phyloP scores from a whole-genome alignment of 2,888 invertebrate genomes.

The Synergus japonicus region DNA sequence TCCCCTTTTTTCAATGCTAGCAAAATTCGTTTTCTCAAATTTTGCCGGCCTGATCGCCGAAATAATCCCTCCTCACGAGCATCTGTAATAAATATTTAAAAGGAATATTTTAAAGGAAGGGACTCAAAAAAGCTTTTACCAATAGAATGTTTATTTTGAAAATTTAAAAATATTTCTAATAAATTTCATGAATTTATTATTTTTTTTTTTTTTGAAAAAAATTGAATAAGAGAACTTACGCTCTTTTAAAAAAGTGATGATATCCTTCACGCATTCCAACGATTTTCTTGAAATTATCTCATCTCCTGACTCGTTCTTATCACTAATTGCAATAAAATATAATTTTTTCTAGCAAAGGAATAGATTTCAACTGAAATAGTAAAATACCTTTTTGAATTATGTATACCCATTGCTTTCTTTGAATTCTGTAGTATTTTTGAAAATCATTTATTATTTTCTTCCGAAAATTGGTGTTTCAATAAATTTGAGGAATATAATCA shows the following conservation, averaged over 20 bases:
- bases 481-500: not conserved
- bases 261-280: conserved; percentile 74
- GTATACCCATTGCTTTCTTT: conserved; percentile 28
- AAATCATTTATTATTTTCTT: not conserved
- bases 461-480: not conserved
- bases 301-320: conserved; percentile 47
- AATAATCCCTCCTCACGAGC: conserved; percentile 69
- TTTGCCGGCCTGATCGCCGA: conserved; percentile 62
- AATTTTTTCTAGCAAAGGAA: not conserved
- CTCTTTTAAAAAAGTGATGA: conserved; percentile 74
- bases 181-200: no score
- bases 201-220: not conserved
- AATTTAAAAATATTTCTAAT: no score
- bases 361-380: not conserved
- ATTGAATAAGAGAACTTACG: conserved; percentile 68
- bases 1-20: conserved; percentile 65
- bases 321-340: not conserved
- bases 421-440: not conserved
- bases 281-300: conserved; percentile 77
- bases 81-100: conserved; percentile 53
- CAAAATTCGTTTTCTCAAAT: conserved; percentile 62
- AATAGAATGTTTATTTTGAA: no score
- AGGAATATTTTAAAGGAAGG: no score
- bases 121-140: no score
- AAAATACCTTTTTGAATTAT: conserved; percentile 25